These are phyloP conservation scores for Fregetta grallaria DNA, from an alignment of 2,113 vertebrate species.

Conservation along the genomic window DNA sequence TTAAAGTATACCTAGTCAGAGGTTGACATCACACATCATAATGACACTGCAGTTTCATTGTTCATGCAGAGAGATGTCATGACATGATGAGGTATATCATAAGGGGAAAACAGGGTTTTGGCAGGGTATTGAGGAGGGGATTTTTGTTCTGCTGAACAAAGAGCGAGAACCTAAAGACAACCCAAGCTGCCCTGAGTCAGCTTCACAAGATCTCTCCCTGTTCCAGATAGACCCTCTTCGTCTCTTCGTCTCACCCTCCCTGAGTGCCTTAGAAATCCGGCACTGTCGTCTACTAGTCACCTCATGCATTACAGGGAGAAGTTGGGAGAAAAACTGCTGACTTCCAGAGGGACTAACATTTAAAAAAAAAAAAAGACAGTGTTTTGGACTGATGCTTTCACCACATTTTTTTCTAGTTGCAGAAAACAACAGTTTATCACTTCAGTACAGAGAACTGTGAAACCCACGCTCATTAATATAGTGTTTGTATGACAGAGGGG, in stretches of 20 bases:
- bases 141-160: background rate
- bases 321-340: background rate
- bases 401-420: background rate
- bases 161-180: background rate
- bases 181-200: background rate
- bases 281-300: background rate
- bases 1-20: background rate
- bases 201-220: background rate
- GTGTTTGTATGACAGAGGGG: background rate
- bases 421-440: background rate
- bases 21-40: background rate
- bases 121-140: background rate
- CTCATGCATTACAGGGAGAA: background rate
- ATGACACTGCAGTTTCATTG: background rate
- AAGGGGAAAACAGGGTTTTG: background rate
- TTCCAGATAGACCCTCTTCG: slow-evolving; percentile 5
- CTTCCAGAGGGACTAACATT: background rate
- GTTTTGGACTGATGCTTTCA: background rate
- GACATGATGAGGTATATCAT: background rate
- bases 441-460: background rate
- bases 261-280: background rate
- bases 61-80: background rate
- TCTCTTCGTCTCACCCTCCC: background rate
- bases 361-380: background rate
- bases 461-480: background rate